Percentiles rank a stretch among this genome's conserved stretches.
Conservation (phyloP, 2,797 vertebrate genomes). For the Eleutherodactylus coqui region DNA sequence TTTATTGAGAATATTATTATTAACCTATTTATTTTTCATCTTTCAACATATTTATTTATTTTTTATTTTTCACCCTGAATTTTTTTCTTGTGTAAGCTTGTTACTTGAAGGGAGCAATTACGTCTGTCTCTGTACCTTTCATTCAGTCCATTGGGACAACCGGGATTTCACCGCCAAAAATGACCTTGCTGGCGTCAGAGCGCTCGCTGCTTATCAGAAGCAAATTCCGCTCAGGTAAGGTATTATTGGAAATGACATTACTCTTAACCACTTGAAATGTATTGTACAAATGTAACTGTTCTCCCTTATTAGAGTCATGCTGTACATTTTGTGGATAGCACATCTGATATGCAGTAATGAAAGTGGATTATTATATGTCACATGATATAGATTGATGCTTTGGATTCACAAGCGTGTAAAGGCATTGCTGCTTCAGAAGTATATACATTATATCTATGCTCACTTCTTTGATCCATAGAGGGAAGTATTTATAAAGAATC, state of each 20-base stretch:
- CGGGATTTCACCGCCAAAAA: constrained; percentile 66
- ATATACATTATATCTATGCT: background rate
- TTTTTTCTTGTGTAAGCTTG: constrained; percentile 39
- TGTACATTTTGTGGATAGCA: background rate
- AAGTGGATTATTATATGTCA: background rate
- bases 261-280: background rate
- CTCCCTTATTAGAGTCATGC: background rate
- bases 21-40: constrained; percentile 14
- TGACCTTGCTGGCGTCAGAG: constrained; percentile 89
- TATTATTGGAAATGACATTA: background rate
- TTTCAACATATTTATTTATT: constrained; percentile 15
- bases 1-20: constrained; percentile 10
- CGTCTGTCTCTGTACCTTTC: constrained; percentile 16
- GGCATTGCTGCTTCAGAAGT: background rate
- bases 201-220: constrained; percentile 90
- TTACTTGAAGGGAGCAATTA: constrained; percentile 60
- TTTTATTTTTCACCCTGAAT: constrained; percentile 36
- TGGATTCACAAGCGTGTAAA: background rate
- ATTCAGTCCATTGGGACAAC: constrained; percentile 43
- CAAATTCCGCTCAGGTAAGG: constrained; percentile 92
- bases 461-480: background rate
- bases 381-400: background rate
- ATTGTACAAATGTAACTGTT: background rate
- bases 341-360: background rate
- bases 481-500: background rate